These are phyloP conservation scores for Siniperca chuatsi DNA, from an alignment of 2,113 vertebrate genomes.

Conservation along the genomic window DNA sequence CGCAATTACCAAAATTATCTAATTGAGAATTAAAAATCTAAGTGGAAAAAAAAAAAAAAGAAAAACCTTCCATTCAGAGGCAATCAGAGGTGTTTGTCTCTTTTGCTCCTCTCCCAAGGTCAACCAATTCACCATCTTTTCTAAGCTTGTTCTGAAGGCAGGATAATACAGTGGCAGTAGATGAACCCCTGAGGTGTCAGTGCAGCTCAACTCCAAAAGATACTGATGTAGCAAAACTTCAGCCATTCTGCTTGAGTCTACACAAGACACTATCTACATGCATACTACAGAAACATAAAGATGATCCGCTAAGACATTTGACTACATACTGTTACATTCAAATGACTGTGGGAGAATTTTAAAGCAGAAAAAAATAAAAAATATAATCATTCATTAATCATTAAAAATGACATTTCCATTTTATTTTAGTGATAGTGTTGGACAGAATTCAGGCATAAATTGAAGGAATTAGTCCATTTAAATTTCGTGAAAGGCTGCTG, in stretches of 20 bases:
- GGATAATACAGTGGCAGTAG: conserved; percentile 23
- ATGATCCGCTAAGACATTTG: background rate
- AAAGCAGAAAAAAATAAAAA: background rate
- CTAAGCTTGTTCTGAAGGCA: conserved; percentile 40
- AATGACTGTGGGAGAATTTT: background rate
- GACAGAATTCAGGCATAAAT: background rate
- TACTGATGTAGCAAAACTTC: conserved; percentile 49
- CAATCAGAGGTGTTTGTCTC: conserved; percentile 32
- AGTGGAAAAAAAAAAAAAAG: background rate
- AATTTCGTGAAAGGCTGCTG: background rate
- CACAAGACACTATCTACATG: conserved; percentile 23
- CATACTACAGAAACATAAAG: background rate
- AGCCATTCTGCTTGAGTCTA: conserved; percentile 59
- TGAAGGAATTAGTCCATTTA: background rate
- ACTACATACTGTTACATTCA: background rate
- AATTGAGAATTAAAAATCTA: conserved; percentile 2
- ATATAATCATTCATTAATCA: background rate
- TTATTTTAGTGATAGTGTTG: background rate
- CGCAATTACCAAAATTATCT: background rate
- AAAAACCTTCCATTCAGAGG: background rate
- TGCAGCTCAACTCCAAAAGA: conserved; percentile 41
- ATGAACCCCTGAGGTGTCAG: conserved; percentile 47
- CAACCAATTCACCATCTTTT: conserved; percentile 36
- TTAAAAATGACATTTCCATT: background rate
- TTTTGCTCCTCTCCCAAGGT: conserved; percentile 56